Percentiles rank a stretch among this genome's conserved stretches.
Evolutionary conservation across 1,140 invertebrate genomes (phyloP).

Genomic region (Drosophila athabasca): DNA sequence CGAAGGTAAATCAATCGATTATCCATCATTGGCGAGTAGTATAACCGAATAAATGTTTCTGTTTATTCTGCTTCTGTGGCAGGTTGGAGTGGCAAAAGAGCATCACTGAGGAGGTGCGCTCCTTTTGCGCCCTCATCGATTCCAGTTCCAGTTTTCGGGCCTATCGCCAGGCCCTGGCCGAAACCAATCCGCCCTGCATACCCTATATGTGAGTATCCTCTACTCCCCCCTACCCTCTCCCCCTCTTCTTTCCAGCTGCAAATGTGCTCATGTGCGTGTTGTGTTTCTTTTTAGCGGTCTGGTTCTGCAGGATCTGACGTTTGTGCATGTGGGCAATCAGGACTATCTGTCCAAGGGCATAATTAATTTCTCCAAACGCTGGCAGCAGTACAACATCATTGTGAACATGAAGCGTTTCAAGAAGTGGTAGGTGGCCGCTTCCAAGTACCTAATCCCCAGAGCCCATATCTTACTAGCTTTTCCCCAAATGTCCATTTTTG

Average conservation of each 20-base stretch:
- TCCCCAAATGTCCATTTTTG: neutral
- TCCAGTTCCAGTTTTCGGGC: slow-evolving; percentile 97
- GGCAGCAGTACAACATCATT: slow-evolving; percentile 99
- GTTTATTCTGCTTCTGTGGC: neutral
- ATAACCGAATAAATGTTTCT: too few species aligned
- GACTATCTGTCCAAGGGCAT: slow-evolving; percentile 93
- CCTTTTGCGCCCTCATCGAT: slow-evolving; percentile 97
- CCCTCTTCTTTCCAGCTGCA: too few species aligned
- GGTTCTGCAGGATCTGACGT: slow-evolving; percentile 99
- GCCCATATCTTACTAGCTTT: neutral
- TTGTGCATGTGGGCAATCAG: slow-evolving; percentile 98
- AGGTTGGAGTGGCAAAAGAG: slow-evolving; percentile 97
- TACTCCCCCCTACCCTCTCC: too few species aligned
- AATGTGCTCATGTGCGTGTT: slow-evolving; percentile 25
- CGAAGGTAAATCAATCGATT: slow-evolving; percentile 83
- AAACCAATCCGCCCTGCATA: slow-evolving; percentile 98
- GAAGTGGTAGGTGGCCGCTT: slow-evolving; percentile 89
- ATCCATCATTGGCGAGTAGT: neutral
- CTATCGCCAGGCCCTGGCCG: slow-evolving; percentile 95
- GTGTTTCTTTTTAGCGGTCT: slow-evolving; percentile 90
- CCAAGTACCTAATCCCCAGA: slow-evolving; percentile 34
- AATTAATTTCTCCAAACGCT: slow-evolving; percentile 98
- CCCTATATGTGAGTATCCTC: slow-evolving; percentile 95
- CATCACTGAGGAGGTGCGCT: slow-evolving; percentile 95
- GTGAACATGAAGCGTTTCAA: slow-evolving; percentile 99